Percentiles rank a stretch among this genome's conserved stretches.
phyloP scores from a whole-genome alignment of 2,113 vertebrate genomes.

The Elachura formosa region DNA sequence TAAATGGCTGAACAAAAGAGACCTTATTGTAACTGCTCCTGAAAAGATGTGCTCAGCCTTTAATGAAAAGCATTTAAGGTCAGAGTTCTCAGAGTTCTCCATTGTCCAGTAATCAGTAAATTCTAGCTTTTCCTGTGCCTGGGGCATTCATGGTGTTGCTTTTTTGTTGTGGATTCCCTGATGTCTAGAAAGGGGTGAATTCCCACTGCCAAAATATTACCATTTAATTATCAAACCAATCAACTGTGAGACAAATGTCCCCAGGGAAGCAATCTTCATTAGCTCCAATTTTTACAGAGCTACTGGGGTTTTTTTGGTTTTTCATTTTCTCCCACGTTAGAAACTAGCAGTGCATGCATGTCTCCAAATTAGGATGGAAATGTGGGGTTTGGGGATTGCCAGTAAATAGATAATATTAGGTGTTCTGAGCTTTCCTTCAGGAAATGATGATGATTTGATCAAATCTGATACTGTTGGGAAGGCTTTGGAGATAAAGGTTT shows the following conservation, averaged over 20 bases:
- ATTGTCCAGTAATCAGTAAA: slow-evolving; percentile 10
- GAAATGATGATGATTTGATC: background rate
- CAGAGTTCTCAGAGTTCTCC: background rate
- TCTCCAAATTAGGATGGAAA: slow-evolving; percentile 1
- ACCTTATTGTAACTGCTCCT: background rate
- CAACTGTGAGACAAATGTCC: slow-evolving; percentile 26
- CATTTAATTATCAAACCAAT: slow-evolving; percentile 46
- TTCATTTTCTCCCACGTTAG: slow-evolving; percentile 23
- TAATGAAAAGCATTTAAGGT: background rate
- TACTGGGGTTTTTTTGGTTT: slow-evolving; percentile 30
- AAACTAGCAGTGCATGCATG: background rate
- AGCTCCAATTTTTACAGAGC: slow-evolving; percentile 13
- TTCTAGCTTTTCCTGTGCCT: slow-evolving; percentile 4
- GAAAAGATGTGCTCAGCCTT: background rate
- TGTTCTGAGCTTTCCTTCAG: background rate
- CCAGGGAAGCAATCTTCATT: slow-evolving; percentile 24
- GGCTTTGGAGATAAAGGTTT: background rate
- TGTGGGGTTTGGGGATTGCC: background rate
- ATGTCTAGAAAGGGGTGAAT: slow-evolving; percentile 27
- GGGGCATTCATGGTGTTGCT: background rate
- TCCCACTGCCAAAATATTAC: background rate
- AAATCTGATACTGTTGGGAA: background rate
- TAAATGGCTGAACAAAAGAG: background rate
- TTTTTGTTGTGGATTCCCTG: slow-evolving; percentile 27
- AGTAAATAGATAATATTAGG: background rate